These are phyloP conservation scores for Microchrysa polita DNA, from an alignment of 2,888 invertebrate genomes.

Conservation along the genomic window DNA sequence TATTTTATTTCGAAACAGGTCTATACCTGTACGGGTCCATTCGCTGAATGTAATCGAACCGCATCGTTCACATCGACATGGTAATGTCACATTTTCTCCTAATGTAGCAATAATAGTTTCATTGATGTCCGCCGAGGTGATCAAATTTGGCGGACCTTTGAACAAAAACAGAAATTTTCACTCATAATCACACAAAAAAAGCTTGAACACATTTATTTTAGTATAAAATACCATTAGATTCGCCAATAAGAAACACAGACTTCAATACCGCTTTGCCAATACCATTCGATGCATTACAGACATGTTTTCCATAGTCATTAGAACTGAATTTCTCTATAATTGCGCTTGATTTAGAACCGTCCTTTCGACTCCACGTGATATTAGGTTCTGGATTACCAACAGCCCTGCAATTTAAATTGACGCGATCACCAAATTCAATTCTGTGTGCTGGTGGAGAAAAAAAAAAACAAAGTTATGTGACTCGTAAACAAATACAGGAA, in stretches of 20 bases:
- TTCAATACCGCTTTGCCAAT: constrained; percentile 44
- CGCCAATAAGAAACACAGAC: constrained; percentile 37
- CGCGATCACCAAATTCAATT: neutral
- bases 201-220: too few relatives aligned
- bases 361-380: neutral
- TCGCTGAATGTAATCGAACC: constrained; percentile 32
- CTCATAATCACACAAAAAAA: neutral
- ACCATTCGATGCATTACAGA: constrained; percentile 53
- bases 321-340: constrained; percentile 47
- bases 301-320: constrained; percentile 54
- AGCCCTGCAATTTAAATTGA: constrained; percentile 11
- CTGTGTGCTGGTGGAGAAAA: neutral
- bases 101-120: constrained; percentile 24
- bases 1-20: neutral
- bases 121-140: constrained; percentile 19
- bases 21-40: too few relatives aligned
- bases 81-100: constrained; percentile 44
- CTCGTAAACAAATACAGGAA: too few relatives aligned
- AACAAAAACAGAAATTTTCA: neutral
- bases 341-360: neutral
- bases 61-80: constrained; percentile 48
- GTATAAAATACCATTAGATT: constrained; percentile 45
- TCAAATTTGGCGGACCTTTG: constrained; percentile 33
- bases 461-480: too few relatives aligned
- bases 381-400: constrained; percentile 11